Evolutionary conservation across 2,888 invertebrate species (phyloP), one percentile per base, ranked within the genome.

Genomic region (Poecilobothrus nobilitatus): DNA sequence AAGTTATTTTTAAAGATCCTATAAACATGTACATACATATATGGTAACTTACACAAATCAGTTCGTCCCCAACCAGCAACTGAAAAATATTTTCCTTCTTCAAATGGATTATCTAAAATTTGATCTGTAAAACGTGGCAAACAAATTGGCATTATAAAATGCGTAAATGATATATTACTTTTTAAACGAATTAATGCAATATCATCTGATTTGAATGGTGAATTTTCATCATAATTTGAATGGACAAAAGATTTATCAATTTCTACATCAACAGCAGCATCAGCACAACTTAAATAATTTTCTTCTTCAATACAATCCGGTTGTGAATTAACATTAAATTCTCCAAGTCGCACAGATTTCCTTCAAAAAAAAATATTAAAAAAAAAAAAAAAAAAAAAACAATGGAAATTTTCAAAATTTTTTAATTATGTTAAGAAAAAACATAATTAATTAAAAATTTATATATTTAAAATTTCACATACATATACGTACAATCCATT

Each of bases 31-130:
- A n/a, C n/a, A n/a, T n/a, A n/a, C n/a, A n/a, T n/a, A n/a, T n/a
- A n/a, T n/a, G n/a, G n/a, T n/a, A n/a, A 74, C 78, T 77, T 72
- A 81, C 80, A 81, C 33, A 80, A 77, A 74, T 86, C 84, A 72
- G 87, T 87, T 81, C 85, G 83, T 65, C 88, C 87, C 87, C 87
- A 87, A 21, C 87, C 87, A 12, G 87, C 85, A 7, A 87, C 86
- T 66, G 79, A 84, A 53, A 87, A 84, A 74, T 84, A 82, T 75
- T 80, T 79, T 8, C 84, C 85, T 4, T 8, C 18, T 63, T 76
- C 73, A 34, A 85, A 71, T 0, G 83, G 81, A 27, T 78, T 75
- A 10, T 75, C 79, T 4, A 75, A 76, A 27, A 67, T 71, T 65
- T 33, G 77, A 77, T 71, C 71, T 1, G 71, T 73, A 67, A 73